These are phyloP conservation scores for Dolichallabes microphthalmus DNA, from an alignment of 2,113 vertebrate species.

Conservation along the genomic window DNA sequence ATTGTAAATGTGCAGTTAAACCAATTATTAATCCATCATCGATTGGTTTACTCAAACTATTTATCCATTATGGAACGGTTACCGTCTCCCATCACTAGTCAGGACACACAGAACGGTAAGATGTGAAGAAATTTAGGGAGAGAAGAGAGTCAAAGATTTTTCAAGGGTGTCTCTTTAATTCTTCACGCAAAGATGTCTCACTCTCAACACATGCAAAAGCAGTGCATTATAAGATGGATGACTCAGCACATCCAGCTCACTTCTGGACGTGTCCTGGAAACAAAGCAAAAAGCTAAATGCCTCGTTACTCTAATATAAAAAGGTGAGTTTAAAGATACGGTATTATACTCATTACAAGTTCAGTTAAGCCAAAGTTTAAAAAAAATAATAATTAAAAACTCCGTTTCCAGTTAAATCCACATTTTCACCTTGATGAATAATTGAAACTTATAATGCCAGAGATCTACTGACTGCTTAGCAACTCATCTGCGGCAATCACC, in stretches of 20 bases:
- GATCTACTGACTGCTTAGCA: conserved; percentile 10
- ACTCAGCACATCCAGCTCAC: conserved; percentile 40
- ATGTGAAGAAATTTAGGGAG: background rate
- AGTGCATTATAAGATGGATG: conserved; percentile 13
- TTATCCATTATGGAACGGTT: no score
- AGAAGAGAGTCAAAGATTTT: background rate
- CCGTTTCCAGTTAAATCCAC: conserved; percentile 40
- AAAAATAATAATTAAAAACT: background rate
- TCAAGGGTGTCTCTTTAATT: conserved; percentile 18
- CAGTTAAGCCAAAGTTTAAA: background rate
- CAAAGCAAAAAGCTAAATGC: background rate
- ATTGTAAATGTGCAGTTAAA: no score
- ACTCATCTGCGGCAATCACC: conserved; percentile 29
- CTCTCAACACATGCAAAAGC: conserved; percentile 46
- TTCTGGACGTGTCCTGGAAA: conserved; percentile 16
- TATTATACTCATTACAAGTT: background rate
- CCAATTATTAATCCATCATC: no score
- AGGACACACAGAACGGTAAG: background rate
- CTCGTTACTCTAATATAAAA: background rate
- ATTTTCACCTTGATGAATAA: conserved; percentile 43
- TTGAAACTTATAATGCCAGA: conserved; percentile 24
- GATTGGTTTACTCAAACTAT: no score
- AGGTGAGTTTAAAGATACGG: background rate
- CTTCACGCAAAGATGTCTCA: conserved; percentile 54
- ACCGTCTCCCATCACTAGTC: background rate